Conservation (phyloP, 2,113 vertebrate genomes). For the Rissa tridactyla region DNA sequence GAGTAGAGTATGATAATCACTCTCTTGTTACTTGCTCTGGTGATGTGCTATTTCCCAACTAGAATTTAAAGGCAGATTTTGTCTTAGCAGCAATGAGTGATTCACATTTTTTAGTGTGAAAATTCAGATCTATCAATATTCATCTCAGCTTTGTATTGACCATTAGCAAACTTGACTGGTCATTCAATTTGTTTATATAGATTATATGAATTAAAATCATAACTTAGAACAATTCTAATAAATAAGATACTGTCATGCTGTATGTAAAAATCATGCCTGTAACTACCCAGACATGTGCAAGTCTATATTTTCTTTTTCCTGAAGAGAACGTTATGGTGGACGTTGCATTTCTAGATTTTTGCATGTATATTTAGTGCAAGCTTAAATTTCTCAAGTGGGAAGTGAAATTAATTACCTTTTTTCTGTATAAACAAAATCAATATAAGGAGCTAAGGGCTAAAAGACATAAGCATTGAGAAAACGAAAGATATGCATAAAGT, state of each 20-base stretch:
- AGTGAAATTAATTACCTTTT: background rate
- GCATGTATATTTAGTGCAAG: background rate
- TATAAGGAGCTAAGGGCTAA: background rate
- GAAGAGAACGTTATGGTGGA: background rate
- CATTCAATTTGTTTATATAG: background rate
- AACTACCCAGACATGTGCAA: background rate
- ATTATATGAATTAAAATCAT: background rate
- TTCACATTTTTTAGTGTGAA: background rate
- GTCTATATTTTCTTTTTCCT: background rate
- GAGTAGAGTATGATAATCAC: background rate
- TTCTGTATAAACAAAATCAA: background rate
- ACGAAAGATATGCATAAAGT: background rate
- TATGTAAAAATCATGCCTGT: rapidly evolving
- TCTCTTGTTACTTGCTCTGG: background rate
- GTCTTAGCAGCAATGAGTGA: background rate
- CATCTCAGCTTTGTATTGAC: background rate
- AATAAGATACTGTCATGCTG: background rate
- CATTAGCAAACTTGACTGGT: background rate
- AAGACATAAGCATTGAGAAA: background rate
- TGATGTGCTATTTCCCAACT: background rate
- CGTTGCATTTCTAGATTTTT: background rate
- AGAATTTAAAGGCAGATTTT: background rate
- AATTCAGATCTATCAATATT: background rate
- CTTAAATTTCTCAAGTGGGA: background rate
- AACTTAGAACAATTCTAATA: background rate